phyloP scores from a whole-genome alignment of 2,797 vertebrate species.

The Pyrocephalus nanus region DNA sequence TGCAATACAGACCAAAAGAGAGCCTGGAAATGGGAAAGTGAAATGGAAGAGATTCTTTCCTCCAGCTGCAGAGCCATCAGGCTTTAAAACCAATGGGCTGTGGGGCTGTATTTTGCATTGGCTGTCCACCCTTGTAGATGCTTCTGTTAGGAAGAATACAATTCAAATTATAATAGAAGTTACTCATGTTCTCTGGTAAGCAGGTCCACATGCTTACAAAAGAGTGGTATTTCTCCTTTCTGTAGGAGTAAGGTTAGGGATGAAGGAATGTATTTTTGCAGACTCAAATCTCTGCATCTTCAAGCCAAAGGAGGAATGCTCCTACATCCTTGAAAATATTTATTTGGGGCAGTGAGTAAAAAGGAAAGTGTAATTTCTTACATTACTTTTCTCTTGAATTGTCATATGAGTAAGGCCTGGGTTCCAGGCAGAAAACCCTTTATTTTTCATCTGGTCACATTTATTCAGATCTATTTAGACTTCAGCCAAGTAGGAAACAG shows the following conservation, averaged over 20 bases:
- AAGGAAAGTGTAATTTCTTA: constrained; percentile 3
- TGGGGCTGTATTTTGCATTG: background rate
- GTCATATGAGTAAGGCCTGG: background rate
- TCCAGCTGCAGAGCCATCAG: constrained; percentile 9
- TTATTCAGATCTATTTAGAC: background rate
- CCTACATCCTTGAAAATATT: background rate
- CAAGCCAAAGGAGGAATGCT: background rate
- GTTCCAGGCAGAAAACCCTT: constrained; percentile 20
- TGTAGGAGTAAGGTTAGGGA: background rate
- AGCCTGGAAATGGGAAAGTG: background rate
- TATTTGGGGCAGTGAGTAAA: background rate
- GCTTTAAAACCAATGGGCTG: background rate
- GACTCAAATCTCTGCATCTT: background rate
- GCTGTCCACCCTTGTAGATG: background rate
- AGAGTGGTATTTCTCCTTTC: background rate
- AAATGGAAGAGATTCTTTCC: background rate
- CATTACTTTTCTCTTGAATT: background rate
- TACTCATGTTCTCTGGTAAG: background rate
- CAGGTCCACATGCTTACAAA: background rate
- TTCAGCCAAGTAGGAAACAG: constrained; percentile 1
- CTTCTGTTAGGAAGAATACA: background rate
- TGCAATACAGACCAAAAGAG: background rate
- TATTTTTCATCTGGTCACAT: background rate
- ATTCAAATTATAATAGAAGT: background rate
- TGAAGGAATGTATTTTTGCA: background rate